Conservation (phyloP, 2,797 vertebrate species). For the Phalloptychus januarius region DNA sequence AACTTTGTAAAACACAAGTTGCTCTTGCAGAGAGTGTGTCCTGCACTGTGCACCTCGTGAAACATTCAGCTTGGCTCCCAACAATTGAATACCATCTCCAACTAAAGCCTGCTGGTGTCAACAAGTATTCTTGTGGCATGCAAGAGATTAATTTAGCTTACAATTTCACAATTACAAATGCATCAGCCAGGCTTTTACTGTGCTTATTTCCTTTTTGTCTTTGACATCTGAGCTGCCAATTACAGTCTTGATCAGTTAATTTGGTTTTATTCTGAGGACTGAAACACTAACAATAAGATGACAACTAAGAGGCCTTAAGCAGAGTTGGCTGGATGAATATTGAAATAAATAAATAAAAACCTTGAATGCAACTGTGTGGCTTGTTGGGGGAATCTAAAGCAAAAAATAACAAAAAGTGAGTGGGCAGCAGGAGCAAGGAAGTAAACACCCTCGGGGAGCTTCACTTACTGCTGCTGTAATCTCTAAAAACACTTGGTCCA, state of each 20-base stretch:
- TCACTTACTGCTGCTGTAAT: constrained; percentile 63
- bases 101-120: neutral
- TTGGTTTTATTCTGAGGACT: neutral
- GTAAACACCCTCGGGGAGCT: constrained; percentile 45
- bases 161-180: neutral
- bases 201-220: neutral
- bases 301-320: neutral
- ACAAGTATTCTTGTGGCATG: neutral
- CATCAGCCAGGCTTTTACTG: neutral
- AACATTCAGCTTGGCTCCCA: neutral
- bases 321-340: neutral
- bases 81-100: neutral
- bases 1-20: neutral
- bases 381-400: constrained; percentile 1
- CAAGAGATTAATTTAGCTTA: neutral
- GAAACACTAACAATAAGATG: neutral
- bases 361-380: neutral
- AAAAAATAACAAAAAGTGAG: neutral
- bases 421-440: constrained; percentile 7
- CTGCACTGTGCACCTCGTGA: neutral
- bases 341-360: neutral
- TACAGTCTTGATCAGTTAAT: neutral
- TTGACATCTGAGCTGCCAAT: neutral
- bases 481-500: constrained; percentile 74
- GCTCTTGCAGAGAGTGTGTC: neutral